Evolutionary conservation across 2,888 invertebrate species (phyloP), one percentile per base, ranked within the genome.

Genomic region (Scaptomyza reducta): DNA sequence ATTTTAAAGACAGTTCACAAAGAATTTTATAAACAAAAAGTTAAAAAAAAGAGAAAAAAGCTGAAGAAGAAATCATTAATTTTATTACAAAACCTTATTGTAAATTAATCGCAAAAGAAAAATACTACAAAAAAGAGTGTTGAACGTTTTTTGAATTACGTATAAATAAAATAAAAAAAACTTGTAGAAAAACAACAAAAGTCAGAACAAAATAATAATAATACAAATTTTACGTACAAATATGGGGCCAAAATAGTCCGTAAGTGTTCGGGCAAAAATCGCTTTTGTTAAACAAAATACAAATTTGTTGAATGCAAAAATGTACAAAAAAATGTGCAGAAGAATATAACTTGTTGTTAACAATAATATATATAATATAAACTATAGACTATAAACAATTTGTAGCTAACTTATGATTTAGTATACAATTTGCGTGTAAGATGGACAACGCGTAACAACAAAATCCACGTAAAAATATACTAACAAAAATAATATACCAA

Each of bases 211-310:
- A 71, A 49, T 38, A 38, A 50, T 53, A 47, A 60, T 51, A 76
- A 64, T 56, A 11, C 22, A 31, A 42, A 50, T 56, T 42, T 61
- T 33, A 47, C 29, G 25, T 49, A 54, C 40, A 71, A 59, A 66
- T 78, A 91, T 89, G 91, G 92, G 91, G 91, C 91, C 91, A 90
- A 77, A 79, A 86, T 90, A 90, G 91, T 91, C 90, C 90, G 90
- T 92, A 92, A 92, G 92, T 91, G 90, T 92, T 91, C 91, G 92
- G 90, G 89, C 89, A 89, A 92, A 92, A 91, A 90, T 91, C 75
- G 89, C 88, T 90, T 90, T 89, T 90, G 89, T 89, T 85, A 10
- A 35, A 40, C 40, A 40, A 16, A 38, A 7, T 14, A 14, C 14
- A 89, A 88, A 85, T 85, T 84, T 57, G 45, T 11, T 33, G 13